A percentile compares a stretch with the other conserved stretches of the same genome.
phyloP scores from a whole-genome alignment of 2,888 invertebrate genomes.

The Cephus rjabovi region DNA sequence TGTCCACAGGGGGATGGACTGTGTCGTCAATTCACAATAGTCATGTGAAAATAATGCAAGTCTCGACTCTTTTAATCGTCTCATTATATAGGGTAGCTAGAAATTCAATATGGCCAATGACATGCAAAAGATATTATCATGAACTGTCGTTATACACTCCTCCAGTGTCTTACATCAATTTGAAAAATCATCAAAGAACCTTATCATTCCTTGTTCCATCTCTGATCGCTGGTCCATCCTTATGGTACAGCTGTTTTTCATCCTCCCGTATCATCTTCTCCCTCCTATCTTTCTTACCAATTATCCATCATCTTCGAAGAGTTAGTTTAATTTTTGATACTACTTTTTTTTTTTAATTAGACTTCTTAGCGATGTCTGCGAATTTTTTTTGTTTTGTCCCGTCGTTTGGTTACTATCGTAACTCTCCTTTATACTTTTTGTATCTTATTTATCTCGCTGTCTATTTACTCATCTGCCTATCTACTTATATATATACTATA shows the following conservation, averaged over 20 bases:
- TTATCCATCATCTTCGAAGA: background rate
- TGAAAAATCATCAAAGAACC: background rate
- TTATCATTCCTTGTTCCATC: no score
- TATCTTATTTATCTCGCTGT: background rate
- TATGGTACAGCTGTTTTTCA: background rate
- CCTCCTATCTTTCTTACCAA: background rate
- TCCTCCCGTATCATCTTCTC: background rate
- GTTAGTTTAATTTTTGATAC: conserved; percentile 9
- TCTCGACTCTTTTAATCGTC: background rate
- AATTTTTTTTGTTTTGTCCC: background rate
- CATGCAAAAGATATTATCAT: background rate
- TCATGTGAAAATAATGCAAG: background rate
- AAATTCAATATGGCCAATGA: background rate
- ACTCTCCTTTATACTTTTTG: background rate
- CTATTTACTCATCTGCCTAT: conserved; percentile 1
- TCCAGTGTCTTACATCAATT: background rate
- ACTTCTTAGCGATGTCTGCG: background rate
- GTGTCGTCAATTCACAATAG: background rate
- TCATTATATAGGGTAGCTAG: background rate
- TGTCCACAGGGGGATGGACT: background rate
- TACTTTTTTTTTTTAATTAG: conserved; percentile 2
- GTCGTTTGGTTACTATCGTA: conserved; percentile 1
- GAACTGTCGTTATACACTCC: background rate
- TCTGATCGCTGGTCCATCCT: background rate
- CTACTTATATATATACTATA: background rate